Conservation (phyloP, 2,888 invertebrate species). For the Lysandra coridon region DNA sequence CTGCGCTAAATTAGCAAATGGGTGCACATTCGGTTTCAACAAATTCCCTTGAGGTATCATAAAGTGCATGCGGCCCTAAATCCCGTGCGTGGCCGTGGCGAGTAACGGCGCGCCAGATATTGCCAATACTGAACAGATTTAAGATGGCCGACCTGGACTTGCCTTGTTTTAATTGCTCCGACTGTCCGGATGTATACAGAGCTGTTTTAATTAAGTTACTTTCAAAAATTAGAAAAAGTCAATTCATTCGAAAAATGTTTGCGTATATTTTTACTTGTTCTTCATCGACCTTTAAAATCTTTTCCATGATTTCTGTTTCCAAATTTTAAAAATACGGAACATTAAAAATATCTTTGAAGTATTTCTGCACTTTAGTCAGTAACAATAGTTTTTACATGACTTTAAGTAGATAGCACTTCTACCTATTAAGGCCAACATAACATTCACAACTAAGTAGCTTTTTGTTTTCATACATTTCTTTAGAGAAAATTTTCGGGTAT, state of each 20-base stretch:
- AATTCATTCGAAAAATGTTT: too few species aligned
- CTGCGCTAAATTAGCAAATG: background rate
- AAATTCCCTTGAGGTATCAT: background rate
- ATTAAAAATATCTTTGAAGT: too few species aligned
- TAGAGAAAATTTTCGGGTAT: background rate
- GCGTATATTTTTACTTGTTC: too few species aligned
- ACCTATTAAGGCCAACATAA: background rate
- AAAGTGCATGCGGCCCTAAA: conserved; percentile 45
- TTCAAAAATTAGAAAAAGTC: too few species aligned
- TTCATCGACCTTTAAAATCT: too few species aligned
- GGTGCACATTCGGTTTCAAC: background rate
- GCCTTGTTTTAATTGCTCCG: conserved; percentile 75
- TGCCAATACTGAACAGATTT: conserved; percentile 76
- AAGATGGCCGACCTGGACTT: conserved; percentile 76
- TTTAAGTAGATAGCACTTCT: background rate
- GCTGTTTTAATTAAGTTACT: conserved; percentile 42
- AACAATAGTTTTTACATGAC: too few species aligned
- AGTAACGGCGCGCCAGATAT: conserved; percentile 70
- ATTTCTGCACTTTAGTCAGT: too few species aligned
- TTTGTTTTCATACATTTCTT: background rate
- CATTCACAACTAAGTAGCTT: background rate
- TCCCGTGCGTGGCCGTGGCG: conserved; percentile 45
- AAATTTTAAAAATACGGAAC: too few species aligned
- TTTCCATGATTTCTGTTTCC: too few species aligned
- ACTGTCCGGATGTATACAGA: conserved; percentile 48